Percentiles rank a stretch among this genome's conserved stretches.
phyloP scores from a whole-genome alignment of 2,888 invertebrate genomes.

The Drosophila pseudotalamancana region DNA sequence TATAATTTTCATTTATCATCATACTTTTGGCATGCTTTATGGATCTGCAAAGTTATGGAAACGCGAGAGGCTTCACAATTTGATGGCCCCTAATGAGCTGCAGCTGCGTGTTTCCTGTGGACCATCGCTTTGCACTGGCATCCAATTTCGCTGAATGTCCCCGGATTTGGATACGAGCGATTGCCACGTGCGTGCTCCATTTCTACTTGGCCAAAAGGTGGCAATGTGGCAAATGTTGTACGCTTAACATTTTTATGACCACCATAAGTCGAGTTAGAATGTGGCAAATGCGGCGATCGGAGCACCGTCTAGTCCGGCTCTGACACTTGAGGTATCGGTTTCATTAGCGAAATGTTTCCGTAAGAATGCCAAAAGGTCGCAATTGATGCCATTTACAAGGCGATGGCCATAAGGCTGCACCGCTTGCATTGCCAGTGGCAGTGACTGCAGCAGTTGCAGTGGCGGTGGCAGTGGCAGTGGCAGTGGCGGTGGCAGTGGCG shows the following conservation, averaged over 20 bases:
- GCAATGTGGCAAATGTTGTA: slow-evolving; percentile 75
- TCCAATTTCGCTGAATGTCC: slow-evolving; percentile 58
- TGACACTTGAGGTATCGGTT: slow-evolving; percentile 78
- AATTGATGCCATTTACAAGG: slow-evolving; percentile 76
- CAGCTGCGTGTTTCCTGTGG: slow-evolving; percentile 56
- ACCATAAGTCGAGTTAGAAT: slow-evolving; percentile 67
- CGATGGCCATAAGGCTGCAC: slow-evolving; percentile 48
- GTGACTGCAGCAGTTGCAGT: slow-evolving; percentile 6
- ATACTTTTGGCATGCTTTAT: slow-evolving; percentile 6
- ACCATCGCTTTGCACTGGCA: slow-evolving; percentile 36
- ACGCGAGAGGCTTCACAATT: slow-evolving; percentile 43
- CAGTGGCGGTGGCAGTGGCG: slow-evolving; percentile 3
- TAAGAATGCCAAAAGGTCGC: slow-evolving; percentile 78
- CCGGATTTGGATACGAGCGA: neutral
- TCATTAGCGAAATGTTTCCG: slow-evolving; percentile 78
- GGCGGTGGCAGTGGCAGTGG: slow-evolving; percentile 16
- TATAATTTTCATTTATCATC: neutral
- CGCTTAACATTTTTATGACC: slow-evolving; percentile 75
- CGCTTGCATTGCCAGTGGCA: slow-evolving; percentile 14
- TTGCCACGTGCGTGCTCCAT: slow-evolving; percentile 76
- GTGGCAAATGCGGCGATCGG: slow-evolving; percentile 47
- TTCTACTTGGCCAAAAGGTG: slow-evolving; percentile 66
- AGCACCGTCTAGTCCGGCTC: slow-evolving; percentile 32
- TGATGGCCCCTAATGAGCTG: slow-evolving; percentile 62
- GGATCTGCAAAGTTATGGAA: slow-evolving; percentile 14